Evolutionary conservation across 2,113 vertebrate species (phyloP), one percentile per base, ranked within the genome.

Genomic region (Redunca redunca): DNA sequence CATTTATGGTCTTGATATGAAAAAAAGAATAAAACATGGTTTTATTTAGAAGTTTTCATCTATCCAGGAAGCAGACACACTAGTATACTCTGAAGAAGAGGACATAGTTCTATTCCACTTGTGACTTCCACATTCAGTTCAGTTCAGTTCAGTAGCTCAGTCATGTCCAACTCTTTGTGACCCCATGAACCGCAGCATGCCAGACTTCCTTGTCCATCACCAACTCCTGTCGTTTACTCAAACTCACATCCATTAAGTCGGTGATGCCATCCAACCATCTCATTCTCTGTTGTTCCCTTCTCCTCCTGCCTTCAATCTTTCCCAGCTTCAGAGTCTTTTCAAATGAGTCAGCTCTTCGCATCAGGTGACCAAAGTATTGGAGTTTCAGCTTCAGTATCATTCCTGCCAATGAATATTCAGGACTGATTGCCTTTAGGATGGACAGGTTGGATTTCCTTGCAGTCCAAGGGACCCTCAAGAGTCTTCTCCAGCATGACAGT

Each of bases 151-250:
- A 11, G n/a, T 71, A 36, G 5, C n/a, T 71, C 67, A 71, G 19
- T 23, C 1, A 0, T 40, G 67, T 23, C 19, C 1, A 0, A 40
- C 67, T 40, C 67, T 36, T 71, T 23, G 67, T 0, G 2, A 71
- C 5, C 19, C 19, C n/a, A 71, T 23, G 67, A 21, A 40, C 19
- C 0, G 5, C n/a, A 40, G n/a, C 67, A 40, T 1, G 5, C n/a
- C 67, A 71, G 67, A n/a, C 67, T 12, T 71, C n/a, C 67, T 10
- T 40, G n/a, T 40, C 19, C 19, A 71, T 71, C 67, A 36, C 19
- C n/a, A 71, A 71, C 67, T 71, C 2, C 1, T 21, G 0, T 21
- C 23, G 67, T 71, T 40, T 40, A 23, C 67, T 40, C n/a, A 36
- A 40, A 40, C 10, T 71, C n/a, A 71, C 23, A 36, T 40, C 67